These are phyloP conservation scores for Lamproptera curius DNA, from an alignment of 2,888 invertebrate species.

Conservation along the genomic window DNA sequence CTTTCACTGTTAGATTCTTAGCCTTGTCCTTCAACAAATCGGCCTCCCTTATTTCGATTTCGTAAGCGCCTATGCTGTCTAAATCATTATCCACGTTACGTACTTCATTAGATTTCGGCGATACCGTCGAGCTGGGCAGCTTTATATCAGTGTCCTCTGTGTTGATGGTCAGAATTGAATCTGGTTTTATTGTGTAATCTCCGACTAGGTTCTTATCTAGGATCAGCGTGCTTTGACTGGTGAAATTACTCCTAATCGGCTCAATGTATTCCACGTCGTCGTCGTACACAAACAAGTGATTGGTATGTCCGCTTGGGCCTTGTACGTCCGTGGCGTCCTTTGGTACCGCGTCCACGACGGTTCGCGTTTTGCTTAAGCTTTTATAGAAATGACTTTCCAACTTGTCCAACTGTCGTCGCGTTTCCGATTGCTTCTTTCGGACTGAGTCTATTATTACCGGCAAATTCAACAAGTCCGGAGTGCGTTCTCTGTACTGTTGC, in stretches of 20 bases:
- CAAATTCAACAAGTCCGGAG: conserved; percentile 67
- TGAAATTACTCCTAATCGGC: conserved; percentile 70
- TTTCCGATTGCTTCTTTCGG: conserved; percentile 65
- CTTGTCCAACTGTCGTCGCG: conserved; percentile 68
- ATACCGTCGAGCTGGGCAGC: conserved; percentile 65
- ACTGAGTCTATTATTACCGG: conserved; percentile 70
- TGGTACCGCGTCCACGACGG: conserved; percentile 66
- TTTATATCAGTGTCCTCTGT: conserved; percentile 69
- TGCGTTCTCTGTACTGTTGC: conserved; percentile 45
- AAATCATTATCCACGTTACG: conserved; percentile 47
- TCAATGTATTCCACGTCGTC: conserved; percentile 74
- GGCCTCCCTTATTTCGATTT: conserved; percentile 66
- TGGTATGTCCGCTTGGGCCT: conserved; percentile 63
- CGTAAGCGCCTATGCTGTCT: conserved; percentile 67
- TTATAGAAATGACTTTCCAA: conserved; percentile 70
- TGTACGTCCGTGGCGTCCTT: conserved; percentile 66
- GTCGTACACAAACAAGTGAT: conserved; percentile 55
- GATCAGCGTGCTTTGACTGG: conserved; percentile 70
- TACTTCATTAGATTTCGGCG: conserved; percentile 55
- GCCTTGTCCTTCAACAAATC: conserved; percentile 56
- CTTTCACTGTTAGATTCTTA: conserved; percentile 68
- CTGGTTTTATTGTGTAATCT: conserved; percentile 43
- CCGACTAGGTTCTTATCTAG: conserved; percentile 57
- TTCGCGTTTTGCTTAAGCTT: conserved; percentile 55
- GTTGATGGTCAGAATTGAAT: conserved; percentile 62